Percentiles rank a stretch among this genome's conserved stretches.
phyloP scores from a whole-genome alignment of 2,888 invertebrate species.

The Dione juno region DNA sequence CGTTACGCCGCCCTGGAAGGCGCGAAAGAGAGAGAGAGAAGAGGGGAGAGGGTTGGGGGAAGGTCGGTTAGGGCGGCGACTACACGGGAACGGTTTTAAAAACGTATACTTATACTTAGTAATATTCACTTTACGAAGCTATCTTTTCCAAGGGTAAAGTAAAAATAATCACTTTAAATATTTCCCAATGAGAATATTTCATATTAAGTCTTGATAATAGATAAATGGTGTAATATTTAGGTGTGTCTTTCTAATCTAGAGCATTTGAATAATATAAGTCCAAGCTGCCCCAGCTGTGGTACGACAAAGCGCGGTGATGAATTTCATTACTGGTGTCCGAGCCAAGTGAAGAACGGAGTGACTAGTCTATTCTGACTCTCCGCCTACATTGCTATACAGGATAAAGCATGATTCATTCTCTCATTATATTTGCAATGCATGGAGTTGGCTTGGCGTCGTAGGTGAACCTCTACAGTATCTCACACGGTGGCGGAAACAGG shows the following conservation, averaged over 20 bases:
- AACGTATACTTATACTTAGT: constrained; percentile 16
- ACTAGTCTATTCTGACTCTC: too few relatives aligned
- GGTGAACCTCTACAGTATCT: constrained; percentile 1
- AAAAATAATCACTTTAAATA: not conserved
- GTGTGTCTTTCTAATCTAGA: too few relatives aligned
- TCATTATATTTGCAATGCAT: not conserved
- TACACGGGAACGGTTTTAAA: constrained; percentile 31
- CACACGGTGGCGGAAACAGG: constrained; percentile 18
- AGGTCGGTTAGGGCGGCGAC: not conserved
- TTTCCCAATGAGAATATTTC: too few relatives aligned
- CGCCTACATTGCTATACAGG: too few relatives aligned
- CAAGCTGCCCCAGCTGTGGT: too few relatives aligned
- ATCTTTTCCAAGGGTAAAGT: not conserved
- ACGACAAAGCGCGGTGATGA: too few relatives aligned
- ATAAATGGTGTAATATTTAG: too few relatives aligned
- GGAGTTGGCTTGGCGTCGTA: not conserved
- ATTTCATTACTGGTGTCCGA: too few relatives aligned
- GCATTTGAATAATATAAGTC: too few relatives aligned
- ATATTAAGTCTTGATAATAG: too few relatives aligned
- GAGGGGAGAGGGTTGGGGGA: too few relatives aligned
- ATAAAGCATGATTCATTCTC: not conserved
- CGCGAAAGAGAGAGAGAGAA: not conserved
- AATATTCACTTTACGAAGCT: constrained; percentile 6
- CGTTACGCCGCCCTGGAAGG: constrained; percentile 4
- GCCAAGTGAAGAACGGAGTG: too few relatives aligned